A percentile compares a stretch with the other conserved stretches of the same genome.
These are phyloP conservation scores for Spodoptera exigua DNA, from an alignment of 2,888 invertebrate species.

Conservation along the genomic window DNA sequence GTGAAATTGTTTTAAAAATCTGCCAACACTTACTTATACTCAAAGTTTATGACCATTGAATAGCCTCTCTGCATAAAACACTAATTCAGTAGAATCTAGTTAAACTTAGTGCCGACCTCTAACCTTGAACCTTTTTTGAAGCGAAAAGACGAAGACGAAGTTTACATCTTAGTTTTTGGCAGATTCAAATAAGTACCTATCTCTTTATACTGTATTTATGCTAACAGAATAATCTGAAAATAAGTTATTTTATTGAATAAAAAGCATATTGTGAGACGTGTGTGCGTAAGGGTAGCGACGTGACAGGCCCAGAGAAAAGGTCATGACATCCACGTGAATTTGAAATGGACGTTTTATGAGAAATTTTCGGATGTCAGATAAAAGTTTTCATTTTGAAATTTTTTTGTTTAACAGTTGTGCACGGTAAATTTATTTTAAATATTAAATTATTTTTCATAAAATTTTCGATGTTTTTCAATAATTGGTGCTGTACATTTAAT, in stretches of 20 bases:
- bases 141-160: no score
- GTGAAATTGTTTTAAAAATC: no score
- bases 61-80: no score
- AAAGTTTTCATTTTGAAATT: conserved; percentile 26
- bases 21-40: no score
- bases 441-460: no score
- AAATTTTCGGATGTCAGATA: conserved; percentile 36
- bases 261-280: conserved; percentile 40
- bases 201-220: conserved; percentile 3
- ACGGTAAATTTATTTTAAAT: no score
- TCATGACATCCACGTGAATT: conserved; percentile 66
- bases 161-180: neutral
- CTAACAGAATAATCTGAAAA: conserved; percentile 16
- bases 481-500: no score
- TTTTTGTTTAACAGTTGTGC: neutral
- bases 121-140: no score
- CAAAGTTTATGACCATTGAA: no score
- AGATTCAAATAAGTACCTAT: neutral
- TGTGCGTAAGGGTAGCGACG: conserved; percentile 60
- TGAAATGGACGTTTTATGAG: conserved; percentile 61
- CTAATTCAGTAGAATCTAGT: no score
- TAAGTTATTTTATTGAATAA: conserved; percentile 36
- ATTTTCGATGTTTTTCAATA: no score
- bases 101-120: no score
- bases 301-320: conserved; percentile 66